Evolutionary conservation across 2,888 invertebrate genomes (phyloP), one percentile per base, ranked within the genome.

Genomic region (Leptinotarsa haldemani): DNA sequence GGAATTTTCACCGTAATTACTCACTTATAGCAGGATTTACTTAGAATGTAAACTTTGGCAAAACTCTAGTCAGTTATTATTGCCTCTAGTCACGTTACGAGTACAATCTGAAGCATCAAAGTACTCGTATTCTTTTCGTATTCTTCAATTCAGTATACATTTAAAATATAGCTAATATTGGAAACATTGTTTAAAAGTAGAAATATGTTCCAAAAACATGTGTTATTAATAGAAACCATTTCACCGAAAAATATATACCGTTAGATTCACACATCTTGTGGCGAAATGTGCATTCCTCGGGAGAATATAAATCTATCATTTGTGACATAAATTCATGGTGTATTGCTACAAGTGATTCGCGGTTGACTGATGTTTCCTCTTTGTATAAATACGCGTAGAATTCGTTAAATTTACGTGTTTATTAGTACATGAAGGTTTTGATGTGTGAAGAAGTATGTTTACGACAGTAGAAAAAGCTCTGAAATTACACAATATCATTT

Each of bases 331-430:
- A 75, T 63, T 61, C 72, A 30, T 72, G 65, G 74, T 74, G 69
- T 72, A 74, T 77, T 76, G 73, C 71, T 74, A 73, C 70, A 75
- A 73, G 77, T 76, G 76, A 74, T 77, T 74, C 53, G 72, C 53
- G 71, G 72, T 72, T 76, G 79, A 79, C 71, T 77, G 79, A 77
- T 75, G 75, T 75, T 79, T 79, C 79, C 79, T 74, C 76, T 74
- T 70, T 72, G 70, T 64, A 73, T 70, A 76, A 77, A 77, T 74
- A 74, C 74, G 69, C 74, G 74, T 79, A 73, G 76, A 77, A 79
- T 76, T 70, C 73, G 77, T 75, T 74, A 71, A 65, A 71, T 73
- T 71, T 71, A 75, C 75, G 67, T 77, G 72, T 74, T 78, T 78
- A 77, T 78, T 70, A 68, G 74, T 74, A 70, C 70, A 70, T 52